Evolutionary conservation across 2,888 invertebrate species (phyloP), one percentile per base, ranked within the genome.

Genomic region (Heteromurus nitidus): DNA sequence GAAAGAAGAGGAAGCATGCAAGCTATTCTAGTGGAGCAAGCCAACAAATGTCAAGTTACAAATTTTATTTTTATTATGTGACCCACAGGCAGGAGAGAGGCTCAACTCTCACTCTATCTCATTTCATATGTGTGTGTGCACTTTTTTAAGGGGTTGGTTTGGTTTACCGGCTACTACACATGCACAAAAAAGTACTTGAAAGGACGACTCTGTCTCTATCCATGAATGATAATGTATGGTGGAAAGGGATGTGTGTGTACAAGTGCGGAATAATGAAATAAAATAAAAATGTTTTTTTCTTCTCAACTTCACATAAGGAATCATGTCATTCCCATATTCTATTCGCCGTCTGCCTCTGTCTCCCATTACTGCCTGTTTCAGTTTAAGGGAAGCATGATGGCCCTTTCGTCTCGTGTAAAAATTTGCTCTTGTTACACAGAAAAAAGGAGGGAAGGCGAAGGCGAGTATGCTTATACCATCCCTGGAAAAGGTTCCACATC

Each of bases 41-140:
- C 77, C 69, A 79, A 69, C 31, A 62, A 73, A 60, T 73, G 73
- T 82, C 68, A 76, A 55, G 53, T 80, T 58, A 64, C 74, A 75
- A 79, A 73, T 76, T 67, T 72, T 77, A 73, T 73, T 77, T 83
- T 83, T 80, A 83, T 80, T 80, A 68, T 79, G 58, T 44, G 58
- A 62, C 36, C 65, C 26, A 74, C 2, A 70, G 53, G 42, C 58
- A 65, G 18, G 18, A 30, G 44, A 20, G 13, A 36, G 36, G 36
- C 5, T 36, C n/a, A n/a, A n/a, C n/a, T n/a, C n/a, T n/a, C n/a
- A n/a, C n/a, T n/a, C n/a, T n/a, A 36, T 13, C 13, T 36, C 36
- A 13, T 62, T 2, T 16, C 31, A 28, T 20, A 30, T 36, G 47
- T 53, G 31, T 50, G 24, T 24, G 20, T 53, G 26, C 55, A 11